Percentiles rank a stretch among this genome's conserved stretches.
Evolutionary conservation across 2,113 vertebrate species (phyloP).

Genomic region (Tachuris rubrigastra): DNA sequence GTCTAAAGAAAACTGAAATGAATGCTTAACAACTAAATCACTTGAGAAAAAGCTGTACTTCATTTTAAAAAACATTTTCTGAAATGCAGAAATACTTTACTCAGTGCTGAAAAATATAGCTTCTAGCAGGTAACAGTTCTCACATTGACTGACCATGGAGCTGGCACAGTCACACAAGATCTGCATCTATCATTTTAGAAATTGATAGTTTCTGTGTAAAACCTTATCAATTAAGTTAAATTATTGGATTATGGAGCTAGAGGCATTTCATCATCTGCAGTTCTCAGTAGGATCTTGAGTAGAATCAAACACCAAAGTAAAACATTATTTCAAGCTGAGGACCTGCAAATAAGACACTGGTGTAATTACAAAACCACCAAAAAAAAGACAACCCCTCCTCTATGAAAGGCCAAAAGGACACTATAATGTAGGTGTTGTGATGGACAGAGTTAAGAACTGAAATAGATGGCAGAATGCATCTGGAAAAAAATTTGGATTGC

Average conservation of each 20-base stretch:
- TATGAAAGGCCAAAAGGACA: background rate
- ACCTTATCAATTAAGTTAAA: background rate
- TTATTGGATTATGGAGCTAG: background rate
- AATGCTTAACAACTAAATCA: background rate
- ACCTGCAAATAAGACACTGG: background rate
- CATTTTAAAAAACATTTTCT: background rate
- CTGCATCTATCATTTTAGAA: background rate
- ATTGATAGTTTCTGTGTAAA: background rate
- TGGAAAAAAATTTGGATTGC: background rate
- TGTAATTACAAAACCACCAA: background rate
- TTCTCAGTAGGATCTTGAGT: background rate
- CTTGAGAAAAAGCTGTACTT: background rate
- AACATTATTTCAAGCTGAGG: background rate
- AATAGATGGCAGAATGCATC: background rate
- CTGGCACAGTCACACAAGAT: background rate
- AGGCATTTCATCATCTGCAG: background rate
- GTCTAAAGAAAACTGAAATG: background rate
- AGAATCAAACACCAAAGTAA: background rate
- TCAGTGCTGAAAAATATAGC: background rate
- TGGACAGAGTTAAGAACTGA: background rate
- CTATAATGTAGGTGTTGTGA: background rate
- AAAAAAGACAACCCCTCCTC: background rate
- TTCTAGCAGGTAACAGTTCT: background rate
- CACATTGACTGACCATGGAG: rapidly evolving
- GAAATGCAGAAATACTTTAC: background rate